phyloP scores from a whole-genome alignment of 1,140 invertebrate species.

The Dryas iulia region DNA sequence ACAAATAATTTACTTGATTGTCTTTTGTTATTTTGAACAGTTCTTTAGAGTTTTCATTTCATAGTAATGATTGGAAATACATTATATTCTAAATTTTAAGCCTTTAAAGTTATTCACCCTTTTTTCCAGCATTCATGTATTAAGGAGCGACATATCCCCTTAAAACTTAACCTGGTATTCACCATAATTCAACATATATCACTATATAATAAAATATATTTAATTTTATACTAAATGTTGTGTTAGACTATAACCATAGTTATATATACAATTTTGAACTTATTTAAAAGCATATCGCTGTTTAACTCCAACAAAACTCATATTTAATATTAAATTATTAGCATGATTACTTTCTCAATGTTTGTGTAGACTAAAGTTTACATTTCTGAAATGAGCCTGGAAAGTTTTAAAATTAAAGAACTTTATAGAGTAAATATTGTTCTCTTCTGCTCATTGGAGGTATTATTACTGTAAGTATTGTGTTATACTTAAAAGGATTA shows the following conservation, averaged over 20 bases:
- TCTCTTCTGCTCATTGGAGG: background rate
- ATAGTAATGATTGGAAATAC: too few species aligned
- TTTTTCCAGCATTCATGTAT: too few species aligned
- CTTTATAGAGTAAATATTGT: constrained; percentile 14
- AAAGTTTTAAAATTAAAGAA: constrained; percentile 19
- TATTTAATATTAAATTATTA: background rate
- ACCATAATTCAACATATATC: too few species aligned
- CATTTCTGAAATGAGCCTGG: constrained; percentile 9
- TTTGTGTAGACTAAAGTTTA: background rate
- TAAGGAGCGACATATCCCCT: too few species aligned
- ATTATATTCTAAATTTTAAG: too few species aligned
- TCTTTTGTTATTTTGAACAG: too few species aligned
- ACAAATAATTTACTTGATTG: too few species aligned
- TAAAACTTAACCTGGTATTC: too few species aligned
- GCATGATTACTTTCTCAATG: background rate
- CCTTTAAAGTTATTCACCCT: too few species aligned
- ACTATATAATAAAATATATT: background rate
- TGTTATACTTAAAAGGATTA: background rate
- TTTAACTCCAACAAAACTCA: background rate
- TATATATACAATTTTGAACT: background rate
- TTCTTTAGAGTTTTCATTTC: too few species aligned
- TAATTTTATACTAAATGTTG: background rate
- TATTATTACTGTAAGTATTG: background rate
- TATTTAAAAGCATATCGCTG: background rate
- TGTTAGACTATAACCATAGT: too few species aligned